These are phyloP conservation scores for Brachionus paranguensis DNA, from an alignment of 1,140 invertebrate genomes.

Conservation along the genomic window DNA sequence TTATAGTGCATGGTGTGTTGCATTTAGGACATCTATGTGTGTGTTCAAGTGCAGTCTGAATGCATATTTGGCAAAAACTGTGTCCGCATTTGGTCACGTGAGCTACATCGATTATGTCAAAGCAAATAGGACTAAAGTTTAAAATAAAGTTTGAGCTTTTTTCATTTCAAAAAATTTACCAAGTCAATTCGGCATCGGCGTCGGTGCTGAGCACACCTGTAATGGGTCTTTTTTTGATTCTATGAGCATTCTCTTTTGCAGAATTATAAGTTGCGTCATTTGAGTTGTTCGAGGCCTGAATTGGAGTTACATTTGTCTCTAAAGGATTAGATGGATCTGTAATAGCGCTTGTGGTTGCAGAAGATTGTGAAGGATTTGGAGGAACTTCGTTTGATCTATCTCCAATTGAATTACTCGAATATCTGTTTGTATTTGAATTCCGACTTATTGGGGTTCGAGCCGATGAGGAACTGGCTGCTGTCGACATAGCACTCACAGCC, in stretches of 20 bases:
- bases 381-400: conserved; percentile 16
- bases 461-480: neutral
- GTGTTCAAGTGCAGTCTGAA: conserved; percentile 70
- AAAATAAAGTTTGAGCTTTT: neutral
- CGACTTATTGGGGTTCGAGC: neutral
- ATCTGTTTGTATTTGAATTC: neutral
- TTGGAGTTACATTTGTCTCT: neutral
- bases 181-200: conserved; percentile 48
- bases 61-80: conserved; percentile 75
- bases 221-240: conserved; percentile 49
- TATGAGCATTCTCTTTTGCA: conserved; percentile 55
- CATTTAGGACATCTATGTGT: conserved; percentile 79
- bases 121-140: conserved; percentile 69
- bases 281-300: neutral
- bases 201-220: conserved; percentile 61
- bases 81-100: conserved; percentile 88
- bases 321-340: neutral
- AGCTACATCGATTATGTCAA: conserved; percentile 80
- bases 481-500: conserved; percentile 7
- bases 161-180: neutral
- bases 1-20: conserved; percentile 64
- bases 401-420: neutral
- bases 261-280: conserved; percentile 18
- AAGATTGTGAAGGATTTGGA: conserved; percentile 5
- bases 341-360: neutral